Base-by-base conservation (phyloP, 2,888 invertebrate genomes). In the Agrochola lychnidis region DNA sequence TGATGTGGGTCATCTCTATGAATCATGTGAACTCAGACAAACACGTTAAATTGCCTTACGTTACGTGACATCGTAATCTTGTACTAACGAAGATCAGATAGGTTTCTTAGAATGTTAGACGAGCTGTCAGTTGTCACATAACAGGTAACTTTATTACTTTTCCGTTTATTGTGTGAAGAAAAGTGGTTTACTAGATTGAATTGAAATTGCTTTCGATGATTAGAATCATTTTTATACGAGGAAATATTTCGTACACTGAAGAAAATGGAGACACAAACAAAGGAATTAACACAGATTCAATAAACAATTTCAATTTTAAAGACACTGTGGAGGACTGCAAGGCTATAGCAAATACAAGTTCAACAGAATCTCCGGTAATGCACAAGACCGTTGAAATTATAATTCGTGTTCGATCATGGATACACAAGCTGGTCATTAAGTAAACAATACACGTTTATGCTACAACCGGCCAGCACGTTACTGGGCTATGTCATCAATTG, bases 1-100 rank as follows among this genome's bases (percentile, higher is more conserved):
- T 93, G 93, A 94, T 93, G 91, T 95, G 89, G 95, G 95, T 92
- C 93, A 91, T 79, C 81, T 88, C 89, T 91, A 93, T 94, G 94
- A 94, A 92, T 95, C 94, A 93, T 89, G 89, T 92, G 91, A 92
- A 91, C 91, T 90, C 83, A 48, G 89, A 90, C 88, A 89, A 89
- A 89, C 88, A 90, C 90, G 89, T 90, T 84, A 88, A 91, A 90
- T 89, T 89, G 87, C 88, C 89, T 90, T 91, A 89, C 88, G 90
- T 89, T 93, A 94, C 94, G 94, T 94, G 94, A 94, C 91, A 91
- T 87, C 85, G 88, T 93, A 92, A 93, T 90, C 89, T 87, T 83
- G 73, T 73, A 76, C 73, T 87, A 76, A 85, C 83, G 81, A 86
- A 84, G 84, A 88, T 81, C 74, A 81, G 79, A 84, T 76, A 76